Base-by-base conservation (phyloP, 1,140 invertebrate species). In the Orius laevigatus region DNA sequence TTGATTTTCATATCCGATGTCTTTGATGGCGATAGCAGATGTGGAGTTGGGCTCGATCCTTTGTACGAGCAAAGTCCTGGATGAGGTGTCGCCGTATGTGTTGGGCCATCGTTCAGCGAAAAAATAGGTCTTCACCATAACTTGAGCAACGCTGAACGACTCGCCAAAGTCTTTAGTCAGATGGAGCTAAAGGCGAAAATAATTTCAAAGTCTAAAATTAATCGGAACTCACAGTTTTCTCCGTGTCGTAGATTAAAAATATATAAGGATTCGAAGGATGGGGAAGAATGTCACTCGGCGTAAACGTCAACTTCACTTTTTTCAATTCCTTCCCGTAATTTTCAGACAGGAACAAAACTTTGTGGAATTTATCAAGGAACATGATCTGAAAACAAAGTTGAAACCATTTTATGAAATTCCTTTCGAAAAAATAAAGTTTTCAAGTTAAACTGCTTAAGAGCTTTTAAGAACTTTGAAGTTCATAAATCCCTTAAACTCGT, bases 341-440 rank as follows among this genome's bases (percentile, higher is more conserved):
- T 15, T 59, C 66, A 1, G 86, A 88, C 20, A 79, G 75, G 59
- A 80, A 91, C 6, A 91, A 67, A 48, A 77, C 71, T 57, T 81
- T 81, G 61, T 90, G 77, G 12, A 69, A 66, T 9, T 76, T 72
- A 63, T 92, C 88, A 31, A 79, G 75, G 64, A 92, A 91, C 2
- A 91, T 72, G 66, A 82, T 85, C 86, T 92, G 60, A 5, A 72
- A 69, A 49, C 56, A 63, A 58, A 43, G 15, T 36, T 32, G 16
- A 50, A 16, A 14, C n/a, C n/a, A 25, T 4, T 25, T 25, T 4
- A 25, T 25, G 25, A 19, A 46, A n/a, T 25, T 14, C 15, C 15
- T 33, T n/a, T 46, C 15, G 8, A n/a, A n/a, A n/a, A n/a, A n/a
- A 8, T 46, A 15, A 25, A 25, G 5, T 39, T 9, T 33, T 38